Evolutionary conservation across 2,888 invertebrate genomes (phyloP).

Genomic region (Polietes domitor): DNA sequence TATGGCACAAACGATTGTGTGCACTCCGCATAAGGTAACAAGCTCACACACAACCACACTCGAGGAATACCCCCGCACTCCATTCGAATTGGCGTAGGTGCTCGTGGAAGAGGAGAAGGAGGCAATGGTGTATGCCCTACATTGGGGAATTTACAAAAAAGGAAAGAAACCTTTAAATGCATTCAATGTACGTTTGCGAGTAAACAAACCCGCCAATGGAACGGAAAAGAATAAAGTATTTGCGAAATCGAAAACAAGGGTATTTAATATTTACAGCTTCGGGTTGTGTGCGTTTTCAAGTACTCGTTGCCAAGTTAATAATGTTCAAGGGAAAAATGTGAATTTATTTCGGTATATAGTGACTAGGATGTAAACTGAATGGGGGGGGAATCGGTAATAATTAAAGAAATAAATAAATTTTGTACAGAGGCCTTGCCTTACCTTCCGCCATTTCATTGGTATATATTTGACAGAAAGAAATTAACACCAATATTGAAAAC

Average conservation of each 20-base stretch:
- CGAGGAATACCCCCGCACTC: background rate
- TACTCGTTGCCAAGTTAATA: too few species aligned
- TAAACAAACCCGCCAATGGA: background rate
- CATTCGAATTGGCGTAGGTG: background rate
- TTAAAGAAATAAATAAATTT: too few species aligned
- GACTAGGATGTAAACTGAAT: too few species aligned
- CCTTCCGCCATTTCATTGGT: too few species aligned
- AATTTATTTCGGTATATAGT: too few species aligned
- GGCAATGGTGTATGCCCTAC: conserved; percentile 7
- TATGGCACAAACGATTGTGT: conserved; percentile 4
- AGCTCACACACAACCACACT: background rate
- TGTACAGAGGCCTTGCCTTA: too few species aligned
- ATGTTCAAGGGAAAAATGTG: too few species aligned
- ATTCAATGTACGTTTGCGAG: background rate
- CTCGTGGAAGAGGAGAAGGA: background rate
- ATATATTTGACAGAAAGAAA: too few species aligned
- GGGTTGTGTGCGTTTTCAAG: too few species aligned
- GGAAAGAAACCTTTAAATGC: background rate
- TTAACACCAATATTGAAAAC: too few species aligned
- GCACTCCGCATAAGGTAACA: background rate
- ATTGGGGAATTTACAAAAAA: conserved; percentile 9
- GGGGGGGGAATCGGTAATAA: too few species aligned
- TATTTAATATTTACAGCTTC: conserved; percentile 2
- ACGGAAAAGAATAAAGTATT: background rate
- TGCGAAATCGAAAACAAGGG: background rate